phyloP scores from a whole-genome alignment of 2,113 vertebrate species.

The Nipponia nippon region DNA sequence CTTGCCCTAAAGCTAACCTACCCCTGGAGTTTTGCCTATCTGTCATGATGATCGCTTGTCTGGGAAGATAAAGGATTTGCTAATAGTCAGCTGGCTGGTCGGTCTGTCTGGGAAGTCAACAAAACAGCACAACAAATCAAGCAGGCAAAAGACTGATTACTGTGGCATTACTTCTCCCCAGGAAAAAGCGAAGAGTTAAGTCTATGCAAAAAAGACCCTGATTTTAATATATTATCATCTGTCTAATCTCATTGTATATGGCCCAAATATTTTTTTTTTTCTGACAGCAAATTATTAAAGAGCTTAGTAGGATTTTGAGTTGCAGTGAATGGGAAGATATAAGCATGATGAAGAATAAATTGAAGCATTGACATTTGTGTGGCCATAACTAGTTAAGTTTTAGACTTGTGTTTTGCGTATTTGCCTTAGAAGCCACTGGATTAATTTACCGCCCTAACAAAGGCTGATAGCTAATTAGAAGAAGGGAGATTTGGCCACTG shows the following conservation, averaged over 20 bases:
- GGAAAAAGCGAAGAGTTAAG: not conserved
- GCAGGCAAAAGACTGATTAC: not conserved
- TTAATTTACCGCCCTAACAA: not conserved
- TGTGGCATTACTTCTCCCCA: not conserved
- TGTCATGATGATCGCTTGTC: not conserved
- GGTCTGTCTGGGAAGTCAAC: not conserved
- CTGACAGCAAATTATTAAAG: not conserved
- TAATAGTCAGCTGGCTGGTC: not conserved
- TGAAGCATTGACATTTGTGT: not conserved
- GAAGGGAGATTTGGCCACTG: not conserved
- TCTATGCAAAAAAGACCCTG: not conserved
- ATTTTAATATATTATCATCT: not conserved
- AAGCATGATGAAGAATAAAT: not conserved
- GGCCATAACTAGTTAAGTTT: not conserved
- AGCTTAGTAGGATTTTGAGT: not conserved
- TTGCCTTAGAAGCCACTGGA: not conserved
- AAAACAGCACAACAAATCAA: not conserved
- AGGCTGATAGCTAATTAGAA: not conserved
- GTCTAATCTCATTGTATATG: not conserved
- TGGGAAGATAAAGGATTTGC: constrained; percentile 26
- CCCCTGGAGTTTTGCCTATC: constrained; percentile 39
- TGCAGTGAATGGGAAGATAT: not conserved
- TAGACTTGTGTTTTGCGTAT: not conserved
- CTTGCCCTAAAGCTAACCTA: constrained; percentile 51
- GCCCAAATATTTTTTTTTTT: not conserved